Base-by-base conservation (phyloP, 2,888 invertebrate genomes). In the Asteroscopus sphinx region DNA sequence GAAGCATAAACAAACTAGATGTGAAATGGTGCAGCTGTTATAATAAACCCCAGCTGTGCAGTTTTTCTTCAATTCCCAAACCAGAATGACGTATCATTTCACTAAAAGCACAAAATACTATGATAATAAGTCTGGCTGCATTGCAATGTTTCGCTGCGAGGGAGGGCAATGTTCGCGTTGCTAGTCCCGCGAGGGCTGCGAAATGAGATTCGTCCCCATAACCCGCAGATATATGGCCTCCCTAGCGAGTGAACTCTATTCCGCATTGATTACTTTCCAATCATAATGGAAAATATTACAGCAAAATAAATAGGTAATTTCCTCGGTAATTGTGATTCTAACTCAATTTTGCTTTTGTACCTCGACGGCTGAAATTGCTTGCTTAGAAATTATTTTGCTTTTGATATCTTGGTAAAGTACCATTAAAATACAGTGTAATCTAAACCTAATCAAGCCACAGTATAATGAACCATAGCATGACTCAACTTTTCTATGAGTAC, bases 121-220 rank as follows among this genome's bases (percentile, higher is more conserved):
- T 42, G 40, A 21, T 55, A 54, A 58, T 56, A 71, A 51, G 56
- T 52, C 53, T 69, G 52, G 46, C 44, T 61, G 56, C 61, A 62
- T 66, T 54, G 68, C 60, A 63, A 59, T 70, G 59, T 66, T 64
- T 53, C 57, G 51, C 45, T 61, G 45, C 49, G 45, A 41, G 46
- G 16, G 56, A 54, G 62, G 45, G 40, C 41, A 63, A 54, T 59
- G 58, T 48, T 62, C 68, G 42, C 52, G 28, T 37, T 47, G 46
- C 58, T 30, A 36, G 17, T 37, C 73, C 56, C 55, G 57, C 35
- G 63, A 72, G 73, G 48, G 46, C 35, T 57, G 44, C 57, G 49
- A 58, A 75, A 74, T 74, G 70, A 74, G 73, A 69, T 73, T 75
- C 67, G 61, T 70, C 67, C 59, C 53, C 67, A 59, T 72, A 71